These are phyloP conservation scores for Anguilla anguilla DNA, from an alignment of 2,797 vertebrate species.

Conservation along the genomic window DNA sequence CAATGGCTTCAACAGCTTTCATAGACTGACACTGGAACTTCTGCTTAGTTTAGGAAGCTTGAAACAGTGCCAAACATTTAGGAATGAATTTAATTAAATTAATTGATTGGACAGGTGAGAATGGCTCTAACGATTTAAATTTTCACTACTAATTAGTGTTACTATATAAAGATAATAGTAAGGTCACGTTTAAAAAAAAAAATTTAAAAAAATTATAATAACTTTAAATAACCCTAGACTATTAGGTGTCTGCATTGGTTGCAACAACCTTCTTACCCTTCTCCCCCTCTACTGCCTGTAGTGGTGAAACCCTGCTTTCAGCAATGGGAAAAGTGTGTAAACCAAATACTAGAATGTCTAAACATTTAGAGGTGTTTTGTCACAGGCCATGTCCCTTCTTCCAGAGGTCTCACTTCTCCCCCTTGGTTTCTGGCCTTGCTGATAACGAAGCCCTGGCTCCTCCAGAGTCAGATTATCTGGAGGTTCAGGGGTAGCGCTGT, in stretches of 20 bases:
- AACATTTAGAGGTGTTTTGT: background rate
- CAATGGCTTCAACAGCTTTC: too few relatives aligned
- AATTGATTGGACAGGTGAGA: too few relatives aligned
- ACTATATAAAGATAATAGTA: too few relatives aligned
- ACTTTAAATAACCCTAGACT: background rate
- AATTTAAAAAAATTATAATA: too few relatives aligned
- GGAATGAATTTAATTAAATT: too few relatives aligned
- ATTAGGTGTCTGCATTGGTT: background rate
- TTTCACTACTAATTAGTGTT: too few relatives aligned
- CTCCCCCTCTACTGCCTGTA: background rate
- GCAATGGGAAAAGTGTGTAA: background rate
- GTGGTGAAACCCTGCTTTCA: background rate
- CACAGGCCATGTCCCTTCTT: background rate
- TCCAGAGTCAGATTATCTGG: background rate
- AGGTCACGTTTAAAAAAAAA: too few relatives aligned
- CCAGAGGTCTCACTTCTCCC: background rate
- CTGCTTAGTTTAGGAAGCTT: too few relatives aligned
- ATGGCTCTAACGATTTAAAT: too few relatives aligned
- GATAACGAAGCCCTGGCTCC: background rate
- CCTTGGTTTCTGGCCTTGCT: background rate
- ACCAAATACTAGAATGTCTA: background rate
- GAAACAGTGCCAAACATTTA: too few relatives aligned
- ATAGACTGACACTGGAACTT: too few relatives aligned
- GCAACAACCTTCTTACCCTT: background rate
- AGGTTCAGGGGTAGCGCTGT: background rate